Evolutionary conservation across 2,113 vertebrate species (phyloP).

Genomic region (Perca fluviatilis): DNA sequence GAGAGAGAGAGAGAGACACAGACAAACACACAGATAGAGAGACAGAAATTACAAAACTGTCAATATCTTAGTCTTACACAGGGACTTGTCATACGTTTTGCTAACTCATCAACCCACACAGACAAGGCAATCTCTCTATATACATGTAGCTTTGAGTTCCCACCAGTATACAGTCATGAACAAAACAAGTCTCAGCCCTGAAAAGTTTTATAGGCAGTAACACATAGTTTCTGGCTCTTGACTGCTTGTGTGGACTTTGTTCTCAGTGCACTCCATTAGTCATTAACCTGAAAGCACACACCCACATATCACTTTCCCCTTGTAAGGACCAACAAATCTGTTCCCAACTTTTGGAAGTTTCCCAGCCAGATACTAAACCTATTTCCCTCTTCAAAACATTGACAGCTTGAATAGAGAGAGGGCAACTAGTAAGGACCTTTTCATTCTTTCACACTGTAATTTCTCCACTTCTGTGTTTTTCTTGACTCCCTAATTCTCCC

Average conservation of each 20-base stretch:
- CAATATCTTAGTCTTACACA: too few relatives aligned
- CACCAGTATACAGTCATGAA: too few relatives aligned
- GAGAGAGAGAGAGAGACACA: too few relatives aligned
- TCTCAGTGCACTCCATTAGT: conserved; percentile 69
- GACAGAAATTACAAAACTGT: too few relatives aligned
- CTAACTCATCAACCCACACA: too few relatives aligned
- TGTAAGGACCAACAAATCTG: conserved; percentile 18
- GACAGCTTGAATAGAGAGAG: conserved; percentile 4
- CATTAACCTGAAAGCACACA: conserved; percentile 82
- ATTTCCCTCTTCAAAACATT: conserved; percentile 6
- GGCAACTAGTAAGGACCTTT: neutral
- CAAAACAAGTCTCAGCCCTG: too few relatives aligned
- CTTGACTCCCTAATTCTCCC: conserved; percentile 12
- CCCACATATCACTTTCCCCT: conserved; percentile 65
- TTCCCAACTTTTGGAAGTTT: conserved; percentile 43
- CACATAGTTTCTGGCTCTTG: conserved; percentile 44
- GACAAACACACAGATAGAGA: too few relatives aligned
- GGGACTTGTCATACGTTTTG: too few relatives aligned
- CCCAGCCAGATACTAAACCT: conserved; percentile 1
- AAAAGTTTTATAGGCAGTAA: conserved; percentile 6
- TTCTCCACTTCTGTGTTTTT: neutral
- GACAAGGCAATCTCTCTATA: too few relatives aligned
- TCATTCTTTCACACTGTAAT: conserved; percentile 4
- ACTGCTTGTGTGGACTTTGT: conserved; percentile 74
- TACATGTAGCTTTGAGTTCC: too few relatives aligned